Percentiles rank a stretch among this genome's conserved stretches.
Conservation (phyloP, 2,113 vertebrate genomes). For the Rhadina sibilatrix region DNA sequence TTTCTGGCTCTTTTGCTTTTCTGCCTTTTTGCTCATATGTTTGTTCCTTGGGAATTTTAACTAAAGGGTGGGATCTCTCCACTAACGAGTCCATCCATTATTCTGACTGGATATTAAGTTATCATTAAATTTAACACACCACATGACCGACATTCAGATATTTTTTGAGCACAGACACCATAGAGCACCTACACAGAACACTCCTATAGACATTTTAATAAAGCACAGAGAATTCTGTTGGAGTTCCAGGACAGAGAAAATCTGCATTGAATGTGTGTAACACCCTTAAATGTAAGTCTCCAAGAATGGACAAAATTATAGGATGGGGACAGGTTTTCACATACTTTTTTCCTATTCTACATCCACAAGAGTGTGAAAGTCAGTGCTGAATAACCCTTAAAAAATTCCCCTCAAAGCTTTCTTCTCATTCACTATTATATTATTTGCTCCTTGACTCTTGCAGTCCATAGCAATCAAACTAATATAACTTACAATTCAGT, state of each 20-base stretch:
- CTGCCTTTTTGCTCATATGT: not conserved
- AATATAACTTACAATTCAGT: not conserved
- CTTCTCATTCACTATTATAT: not conserved
- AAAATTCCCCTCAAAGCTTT: not conserved
- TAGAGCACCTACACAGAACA: not conserved
- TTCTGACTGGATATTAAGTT: not conserved
- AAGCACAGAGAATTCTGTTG: not conserved
- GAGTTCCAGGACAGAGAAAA: not conserved
- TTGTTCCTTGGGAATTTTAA: not conserved
- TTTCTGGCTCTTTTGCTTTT: not conserved
- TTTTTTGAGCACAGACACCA: not conserved
- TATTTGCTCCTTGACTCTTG: not conserved
- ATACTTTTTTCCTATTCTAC: not conserved
- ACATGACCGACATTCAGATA: not conserved
- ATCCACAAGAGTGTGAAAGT: not conserved
- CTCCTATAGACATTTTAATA: not conserved
- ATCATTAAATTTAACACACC: not conserved
- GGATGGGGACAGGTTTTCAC: not conserved
- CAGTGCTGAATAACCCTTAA: not conserved
- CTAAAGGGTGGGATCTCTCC: not conserved
- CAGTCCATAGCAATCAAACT: not conserved
- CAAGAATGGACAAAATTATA: not conserved
- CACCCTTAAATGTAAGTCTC: not conserved
- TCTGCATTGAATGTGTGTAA: not conserved
- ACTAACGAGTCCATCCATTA: rapidly evolving